These are phyloP conservation scores for Siderastrea siderea DNA, from an alignment of 92 coral and sea anemone species.

Conservation along the genomic window DNA sequence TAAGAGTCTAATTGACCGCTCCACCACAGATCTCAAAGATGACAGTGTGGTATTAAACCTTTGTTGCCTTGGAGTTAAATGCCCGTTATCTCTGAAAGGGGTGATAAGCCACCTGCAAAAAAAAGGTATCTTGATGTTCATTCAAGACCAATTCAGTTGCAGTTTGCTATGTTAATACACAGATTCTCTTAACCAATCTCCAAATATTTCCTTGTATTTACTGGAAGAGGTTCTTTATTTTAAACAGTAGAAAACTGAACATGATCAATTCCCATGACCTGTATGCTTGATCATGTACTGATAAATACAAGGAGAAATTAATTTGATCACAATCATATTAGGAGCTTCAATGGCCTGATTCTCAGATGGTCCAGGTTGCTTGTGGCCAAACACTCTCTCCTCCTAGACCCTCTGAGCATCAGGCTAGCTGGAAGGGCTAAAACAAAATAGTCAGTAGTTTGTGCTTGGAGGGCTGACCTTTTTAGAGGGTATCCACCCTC, in stretches of 20 bases:
- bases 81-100: constrained; percentile 77
- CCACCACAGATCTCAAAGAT: constrained; percentile 55
- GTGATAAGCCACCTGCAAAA: constrained; percentile 73
- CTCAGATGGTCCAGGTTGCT: too few species aligned
- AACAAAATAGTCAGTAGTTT: too few species aligned
- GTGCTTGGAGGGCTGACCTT: constrained; percentile 51
- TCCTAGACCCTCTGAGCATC: too few species aligned
- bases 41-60: constrained; percentile 61
- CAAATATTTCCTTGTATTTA: neutral
- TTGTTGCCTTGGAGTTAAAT: constrained; percentile 54
- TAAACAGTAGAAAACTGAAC: neutral
- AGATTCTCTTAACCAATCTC: constrained; percentile 10
- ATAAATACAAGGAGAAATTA: too few species aligned
- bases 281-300: too few species aligned
- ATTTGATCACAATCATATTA: too few species aligned
- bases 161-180: neutral
- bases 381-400: too few species aligned
- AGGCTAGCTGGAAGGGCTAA: too few species aligned
- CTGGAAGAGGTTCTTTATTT: neutral
- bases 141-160: too few species aligned
- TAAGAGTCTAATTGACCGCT: constrained; percentile 70
- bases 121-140: too few species aligned
- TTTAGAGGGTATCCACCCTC: constrained; percentile 85
- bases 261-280: too few species aligned
- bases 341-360: too few species aligned